phyloP scores from a whole-genome alignment of 2,113 vertebrate genomes.

The Lampris incognitus region DNA sequence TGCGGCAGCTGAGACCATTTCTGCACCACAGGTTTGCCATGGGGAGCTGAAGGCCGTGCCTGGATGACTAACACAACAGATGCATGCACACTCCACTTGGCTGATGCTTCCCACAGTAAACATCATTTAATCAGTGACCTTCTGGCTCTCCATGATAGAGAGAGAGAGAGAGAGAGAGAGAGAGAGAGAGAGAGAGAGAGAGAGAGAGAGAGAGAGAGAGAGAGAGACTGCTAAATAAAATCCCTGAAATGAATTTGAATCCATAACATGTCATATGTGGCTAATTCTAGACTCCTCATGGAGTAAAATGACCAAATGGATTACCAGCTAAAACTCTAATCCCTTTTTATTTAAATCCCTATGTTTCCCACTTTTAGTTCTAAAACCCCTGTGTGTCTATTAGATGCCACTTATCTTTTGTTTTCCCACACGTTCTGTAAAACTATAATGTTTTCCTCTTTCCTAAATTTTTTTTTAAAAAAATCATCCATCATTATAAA shows the following conservation, averaged over 20 bases:
- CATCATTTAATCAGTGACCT: conserved; percentile 72
- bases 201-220: conserved; percentile 29
- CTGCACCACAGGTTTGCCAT: conserved; percentile 50
- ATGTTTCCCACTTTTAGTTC: conserved; percentile 61
- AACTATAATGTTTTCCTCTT: conserved; percentile 21
- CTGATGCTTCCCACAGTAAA: conserved; percentile 49
- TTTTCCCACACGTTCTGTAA: background rate
- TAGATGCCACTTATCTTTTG: conserved; percentile 42
- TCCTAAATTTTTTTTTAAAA: background rate
- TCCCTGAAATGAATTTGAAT: conserved; percentile 55
- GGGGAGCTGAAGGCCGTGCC: conserved; percentile 22
- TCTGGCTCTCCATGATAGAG: conserved; percentile 42
- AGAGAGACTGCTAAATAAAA: conserved; percentile 31
- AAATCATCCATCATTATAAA: conserved; percentile 73
- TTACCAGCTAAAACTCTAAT: conserved; percentile 63
- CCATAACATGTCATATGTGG: conserved; percentile 56
- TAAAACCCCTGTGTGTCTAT: conserved; percentile 41
- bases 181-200: background rate
- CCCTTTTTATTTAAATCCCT: conserved; percentile 69
- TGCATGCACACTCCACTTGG: conserved; percentile 52
- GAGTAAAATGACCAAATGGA: conserved; percentile 73
- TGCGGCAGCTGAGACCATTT: conserved; percentile 60
- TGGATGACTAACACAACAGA: conserved; percentile 61
- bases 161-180: background rate
- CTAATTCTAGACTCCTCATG: conserved; percentile 70